Conservation (phyloP, 2,113 vertebrate species). For the Cacatua alba region DNA sequence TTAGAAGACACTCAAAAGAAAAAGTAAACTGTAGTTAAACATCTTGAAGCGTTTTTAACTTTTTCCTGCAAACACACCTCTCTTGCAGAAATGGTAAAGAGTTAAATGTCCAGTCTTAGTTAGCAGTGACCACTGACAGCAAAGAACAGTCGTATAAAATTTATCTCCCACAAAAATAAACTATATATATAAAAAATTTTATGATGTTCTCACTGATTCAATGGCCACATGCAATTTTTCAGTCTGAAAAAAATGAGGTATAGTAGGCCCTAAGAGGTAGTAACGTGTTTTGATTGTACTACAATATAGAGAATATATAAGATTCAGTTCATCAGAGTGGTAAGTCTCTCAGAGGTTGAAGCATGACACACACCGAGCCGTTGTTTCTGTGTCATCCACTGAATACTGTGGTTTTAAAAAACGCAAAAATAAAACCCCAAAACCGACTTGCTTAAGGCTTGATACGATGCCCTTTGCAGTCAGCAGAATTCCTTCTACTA, state of each 20-base stretch:
- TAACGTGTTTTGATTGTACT: constrained; percentile 94
- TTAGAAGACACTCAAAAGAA: constrained; percentile 81
- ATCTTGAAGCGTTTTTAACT: constrained; percentile 66
- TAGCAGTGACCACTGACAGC: constrained; percentile 84
- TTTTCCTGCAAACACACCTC: constrained; percentile 81
- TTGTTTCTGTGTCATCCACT: constrained; percentile 64
- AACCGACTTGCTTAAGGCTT: constrained; percentile 38
- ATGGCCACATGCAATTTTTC: constrained; percentile 87
- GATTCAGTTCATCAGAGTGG: constrained; percentile 79
- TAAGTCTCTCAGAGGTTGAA: constrained; percentile 77
- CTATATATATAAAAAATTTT: constrained; percentile 92
- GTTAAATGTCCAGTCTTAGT: constrained; percentile 88
- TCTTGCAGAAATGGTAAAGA: constrained; percentile 85
- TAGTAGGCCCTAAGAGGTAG: constrained; percentile 96
- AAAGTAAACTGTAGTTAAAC: constrained; percentile 77
- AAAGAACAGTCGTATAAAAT: constrained; percentile 93
- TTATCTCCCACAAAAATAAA: constrained; percentile 95
- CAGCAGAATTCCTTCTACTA: constrained; percentile 2
- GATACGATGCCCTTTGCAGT: background rate
- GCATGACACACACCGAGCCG: constrained; percentile 52
- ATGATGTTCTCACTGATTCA: constrained; percentile 88
- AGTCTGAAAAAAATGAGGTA: constrained; percentile 93
- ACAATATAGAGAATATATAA: constrained; percentile 84
- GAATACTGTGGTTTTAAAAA: constrained; percentile 71
- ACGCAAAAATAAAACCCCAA: constrained; percentile 6